These are phyloP conservation scores for Congeria kusceri DNA, from an alignment of 2,888 invertebrate genomes.

Conservation along the genomic window DNA sequence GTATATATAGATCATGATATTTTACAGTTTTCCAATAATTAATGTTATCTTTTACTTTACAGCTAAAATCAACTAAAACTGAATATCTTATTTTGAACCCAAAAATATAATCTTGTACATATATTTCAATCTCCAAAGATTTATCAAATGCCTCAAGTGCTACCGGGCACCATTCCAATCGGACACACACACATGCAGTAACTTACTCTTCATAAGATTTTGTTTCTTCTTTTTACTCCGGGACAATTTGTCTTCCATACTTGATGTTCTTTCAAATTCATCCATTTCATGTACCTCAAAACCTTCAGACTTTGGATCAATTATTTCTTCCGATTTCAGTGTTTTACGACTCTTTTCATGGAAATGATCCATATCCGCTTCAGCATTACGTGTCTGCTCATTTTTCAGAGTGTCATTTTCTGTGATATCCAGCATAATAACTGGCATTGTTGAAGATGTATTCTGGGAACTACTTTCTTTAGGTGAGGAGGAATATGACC, in stretches of 20 bases:
- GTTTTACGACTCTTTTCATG: background rate
- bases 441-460: slow-evolving; percentile 30
- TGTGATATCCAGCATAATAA: slow-evolving; percentile 34
- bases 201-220: too few species aligned
- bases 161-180: too few species aligned
- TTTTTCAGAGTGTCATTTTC: background rate
- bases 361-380: background rate
- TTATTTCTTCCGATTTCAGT: slow-evolving; percentile 3
- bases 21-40: too few species aligned
- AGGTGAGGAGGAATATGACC: slow-evolving; percentile 41
- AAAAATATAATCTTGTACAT: too few species aligned
- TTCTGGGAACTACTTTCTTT: slow-evolving; percentile 47
- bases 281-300: slow-evolving; percentile 43
- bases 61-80: too few species aligned
- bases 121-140: too few species aligned
- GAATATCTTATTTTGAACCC: too few species aligned
- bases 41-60: too few species aligned
- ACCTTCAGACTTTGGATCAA: slow-evolving; percentile 45
- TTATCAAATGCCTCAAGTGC: too few species aligned
- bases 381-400: background rate
- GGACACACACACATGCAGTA: too few species aligned
- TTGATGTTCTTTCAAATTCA: slow-evolving; percentile 12
- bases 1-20: too few species aligned
- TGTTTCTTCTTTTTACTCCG: background rate
- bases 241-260: slow-evolving; percentile 1